phyloP scores from a whole-genome alignment of 2,113 vertebrate genomes.

The Pseudorectes ferrugineus region DNA sequence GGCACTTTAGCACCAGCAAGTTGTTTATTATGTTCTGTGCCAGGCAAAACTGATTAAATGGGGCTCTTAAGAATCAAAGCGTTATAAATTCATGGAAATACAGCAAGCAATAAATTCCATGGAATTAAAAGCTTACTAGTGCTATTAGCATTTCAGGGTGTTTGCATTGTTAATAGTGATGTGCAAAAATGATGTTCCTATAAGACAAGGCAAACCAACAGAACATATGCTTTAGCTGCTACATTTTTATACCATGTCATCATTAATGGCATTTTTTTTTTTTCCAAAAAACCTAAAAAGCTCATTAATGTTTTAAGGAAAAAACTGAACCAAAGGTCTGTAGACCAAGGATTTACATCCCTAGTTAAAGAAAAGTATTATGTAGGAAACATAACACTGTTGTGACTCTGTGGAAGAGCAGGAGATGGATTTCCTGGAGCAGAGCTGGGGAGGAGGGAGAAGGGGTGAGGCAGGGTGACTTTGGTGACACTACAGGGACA shows the following conservation, averaged over 20 bases:
- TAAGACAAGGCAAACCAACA: constrained; percentile 81
- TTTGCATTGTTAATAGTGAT: constrained; percentile 97
- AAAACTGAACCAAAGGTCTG: background rate
- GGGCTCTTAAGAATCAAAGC: constrained; percentile 97
- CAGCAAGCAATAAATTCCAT: constrained; percentile 96
- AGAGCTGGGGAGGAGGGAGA: background rate
- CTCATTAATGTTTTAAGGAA: constrained; percentile 45
- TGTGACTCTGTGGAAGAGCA: background rate
- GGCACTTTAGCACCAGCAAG: constrained; percentile 92
- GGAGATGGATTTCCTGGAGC: background rate
- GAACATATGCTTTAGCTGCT: constrained; percentile 71
- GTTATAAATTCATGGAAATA: constrained; percentile 99
- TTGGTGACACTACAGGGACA: background rate
- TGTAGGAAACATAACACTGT: background rate
- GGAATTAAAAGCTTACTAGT: constrained; percentile 98
- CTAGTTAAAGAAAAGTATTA: background rate
- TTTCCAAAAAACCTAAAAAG: background rate
- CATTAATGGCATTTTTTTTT: background rate
- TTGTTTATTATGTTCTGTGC: constrained; percentile 99
- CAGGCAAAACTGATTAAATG: constrained; percentile 97
- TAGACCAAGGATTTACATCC: constrained; percentile 1
- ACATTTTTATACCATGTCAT: constrained; percentile 23
- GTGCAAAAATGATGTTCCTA: constrained; percentile 87
- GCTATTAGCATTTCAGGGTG: constrained; percentile 96
- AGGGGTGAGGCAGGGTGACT: background rate